phyloP scores from a whole-genome alignment of 2,113 vertebrate species.

The Neogobius melanostomus region DNA sequence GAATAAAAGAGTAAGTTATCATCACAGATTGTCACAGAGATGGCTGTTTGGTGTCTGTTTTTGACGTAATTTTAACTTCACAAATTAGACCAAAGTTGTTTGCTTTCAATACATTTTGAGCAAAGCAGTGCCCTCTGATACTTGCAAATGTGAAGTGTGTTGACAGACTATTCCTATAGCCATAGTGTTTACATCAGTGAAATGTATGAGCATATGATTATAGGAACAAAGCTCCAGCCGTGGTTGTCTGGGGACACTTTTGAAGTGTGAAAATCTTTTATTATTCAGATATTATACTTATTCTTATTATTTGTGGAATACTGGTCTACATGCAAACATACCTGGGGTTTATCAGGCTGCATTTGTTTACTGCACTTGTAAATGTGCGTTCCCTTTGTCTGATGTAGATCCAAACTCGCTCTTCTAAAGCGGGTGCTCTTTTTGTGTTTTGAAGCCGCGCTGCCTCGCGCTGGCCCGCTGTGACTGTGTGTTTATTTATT shows the following conservation, averaged over 20 bases:
- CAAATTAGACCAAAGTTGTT: not conserved
- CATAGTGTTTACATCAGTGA: not conserved
- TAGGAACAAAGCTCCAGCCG: not conserved
- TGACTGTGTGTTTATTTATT: constrained; percentile 70
- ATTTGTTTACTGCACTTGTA: constrained; percentile 54
- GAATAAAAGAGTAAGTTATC: no score
- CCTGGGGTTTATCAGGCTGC: constrained; percentile 37
- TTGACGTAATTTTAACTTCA: not conserved
- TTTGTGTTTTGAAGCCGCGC: constrained; percentile 51
- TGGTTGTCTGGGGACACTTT: not conserved
- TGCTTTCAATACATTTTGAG: no score
- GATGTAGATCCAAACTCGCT: constrained; percentile 46
- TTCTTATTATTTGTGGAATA: not conserved
- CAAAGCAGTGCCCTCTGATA: not conserved
- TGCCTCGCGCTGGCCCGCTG: constrained; percentile 8
- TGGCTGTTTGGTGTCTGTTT: no score
- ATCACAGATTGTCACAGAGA: no score
- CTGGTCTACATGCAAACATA: constrained; percentile 22
- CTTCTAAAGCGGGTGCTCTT: constrained; percentile 26
- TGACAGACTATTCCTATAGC: not conserved
- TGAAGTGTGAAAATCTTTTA: not conserved
- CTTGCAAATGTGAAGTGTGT: not conserved
- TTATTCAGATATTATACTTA: not conserved
- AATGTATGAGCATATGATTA: not conserved
- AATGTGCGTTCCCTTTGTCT: constrained; percentile 41